These are phyloP conservation scores for Gastrophysa polygoni DNA, from an alignment of 2,888 invertebrate genomes.

Conservation along the genomic window DNA sequence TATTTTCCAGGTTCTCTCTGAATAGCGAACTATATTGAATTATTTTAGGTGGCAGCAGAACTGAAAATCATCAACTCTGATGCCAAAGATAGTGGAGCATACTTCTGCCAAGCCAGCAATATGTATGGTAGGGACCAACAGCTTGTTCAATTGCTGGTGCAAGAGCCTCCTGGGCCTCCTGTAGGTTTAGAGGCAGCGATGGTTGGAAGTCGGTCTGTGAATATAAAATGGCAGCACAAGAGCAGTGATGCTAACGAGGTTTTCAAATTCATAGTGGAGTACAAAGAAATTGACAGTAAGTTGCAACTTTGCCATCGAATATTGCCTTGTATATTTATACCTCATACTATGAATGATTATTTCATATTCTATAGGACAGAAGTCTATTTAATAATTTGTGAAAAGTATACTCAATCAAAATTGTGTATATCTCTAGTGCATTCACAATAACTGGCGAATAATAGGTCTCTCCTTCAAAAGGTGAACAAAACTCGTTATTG, in stretches of 20 bases:
- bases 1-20: too few relatives aligned
- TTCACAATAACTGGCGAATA: not conserved
- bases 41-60: slow-evolving; percentile 62
- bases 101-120: slow-evolving; percentile 80
- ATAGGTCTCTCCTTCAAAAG: not conserved
- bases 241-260: slow-evolving; percentile 73
- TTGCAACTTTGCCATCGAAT: too few relatives aligned
- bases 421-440: not conserved
- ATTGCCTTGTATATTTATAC: too few relatives aligned
- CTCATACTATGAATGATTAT: too few relatives aligned
- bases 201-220: slow-evolving; percentile 71
- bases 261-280: slow-evolving; percentile 72
- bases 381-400: too few relatives aligned
- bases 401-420: too few relatives aligned
- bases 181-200: slow-evolving; percentile 66
- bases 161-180: slow-evolving; percentile 64
- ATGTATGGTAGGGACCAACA: slow-evolving; percentile 75
- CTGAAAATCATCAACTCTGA: slow-evolving; percentile 72
- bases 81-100: slow-evolving; percentile 75
- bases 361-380: too few relatives aligned
- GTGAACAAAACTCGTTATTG: not conserved
- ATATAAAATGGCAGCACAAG: slow-evolving; percentile 77
- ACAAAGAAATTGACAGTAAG: slow-evolving; percentile 68
- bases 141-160: slow-evolving; percentile 72
- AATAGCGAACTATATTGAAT: too few relatives aligned